phyloP scores from a whole-genome alignment of 2,888 invertebrate species.

The Nemotelus nigrinus region DNA sequence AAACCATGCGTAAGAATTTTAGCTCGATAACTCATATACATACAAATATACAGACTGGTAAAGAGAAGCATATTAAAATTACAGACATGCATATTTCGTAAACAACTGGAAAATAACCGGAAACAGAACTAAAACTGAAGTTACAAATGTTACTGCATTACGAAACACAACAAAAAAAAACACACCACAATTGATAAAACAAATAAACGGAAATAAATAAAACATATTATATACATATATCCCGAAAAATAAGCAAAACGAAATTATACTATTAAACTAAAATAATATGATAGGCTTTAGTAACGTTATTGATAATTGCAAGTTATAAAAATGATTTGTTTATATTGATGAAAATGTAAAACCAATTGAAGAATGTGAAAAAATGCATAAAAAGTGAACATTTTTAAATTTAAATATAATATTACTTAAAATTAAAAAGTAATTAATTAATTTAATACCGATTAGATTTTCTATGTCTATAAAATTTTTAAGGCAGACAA shows the following conservation, averaged over 20 bases:
- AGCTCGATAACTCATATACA: constrained; percentile 28
- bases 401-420: constrained; percentile 39
- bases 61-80: not conserved
- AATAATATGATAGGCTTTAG: constrained; percentile 54
- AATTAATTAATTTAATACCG: constrained; percentile 35
- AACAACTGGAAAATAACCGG: constrained; percentile 26
- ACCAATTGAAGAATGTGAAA: not conserved
- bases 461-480: constrained; percentile 45
- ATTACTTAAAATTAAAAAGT: not conserved
- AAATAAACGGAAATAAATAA: constrained; percentile 32
- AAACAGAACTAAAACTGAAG: constrained; percentile 51
- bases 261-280: constrained; percentile 46
- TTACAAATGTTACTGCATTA: constrained; percentile 42
- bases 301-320: constrained; percentile 46
- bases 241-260: constrained; percentile 41
- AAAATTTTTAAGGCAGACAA: constrained; percentile 32
- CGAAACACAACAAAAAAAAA: not conserved
- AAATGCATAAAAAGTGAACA: constrained; percentile 41
- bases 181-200: not conserved
- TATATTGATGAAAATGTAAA: constrained; percentile 33
- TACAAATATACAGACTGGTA: not conserved
- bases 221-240: constrained; percentile 19
- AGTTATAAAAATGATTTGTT: constrained; percentile 41
- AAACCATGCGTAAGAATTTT: constrained; percentile 26
- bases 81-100: constrained; percentile 13